phyloP scores from a whole-genome alignment of 2,888 invertebrate species.

The Mythimna vitellina region DNA sequence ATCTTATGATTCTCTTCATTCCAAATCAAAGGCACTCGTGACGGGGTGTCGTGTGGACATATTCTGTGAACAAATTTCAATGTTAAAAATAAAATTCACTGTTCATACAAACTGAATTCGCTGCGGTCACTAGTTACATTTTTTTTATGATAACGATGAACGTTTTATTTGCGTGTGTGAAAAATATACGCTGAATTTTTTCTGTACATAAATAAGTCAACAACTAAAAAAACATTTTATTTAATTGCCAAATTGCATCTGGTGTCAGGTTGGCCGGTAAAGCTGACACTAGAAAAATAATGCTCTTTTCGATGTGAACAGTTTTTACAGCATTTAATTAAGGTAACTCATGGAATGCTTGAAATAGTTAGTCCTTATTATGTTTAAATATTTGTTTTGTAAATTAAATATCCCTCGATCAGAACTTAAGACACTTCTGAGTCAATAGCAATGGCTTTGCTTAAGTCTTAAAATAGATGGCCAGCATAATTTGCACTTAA shows the following conservation, averaged over 20 bases:
- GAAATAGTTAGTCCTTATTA: no score
- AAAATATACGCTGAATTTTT: constrained; percentile 5
- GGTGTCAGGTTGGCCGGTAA: background rate
- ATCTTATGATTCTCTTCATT: constrained; percentile 85
- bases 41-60: constrained; percentile 93
- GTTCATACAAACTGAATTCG: constrained; percentile 2
- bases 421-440: no score
- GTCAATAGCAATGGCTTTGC: no score
- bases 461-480: no score
- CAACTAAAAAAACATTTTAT: constrained; percentile 10
- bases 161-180: constrained; percentile 20
- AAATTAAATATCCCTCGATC: no score
- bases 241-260: background rate
- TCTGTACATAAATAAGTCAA: constrained; percentile 1
- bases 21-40: constrained; percentile 94
- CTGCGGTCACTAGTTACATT: constrained; percentile 1
- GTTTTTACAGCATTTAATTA: no score
- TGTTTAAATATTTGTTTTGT: no score
- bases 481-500: background rate
- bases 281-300: background rate
- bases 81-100: constrained; percentile 9
- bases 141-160: constrained; percentile 15
- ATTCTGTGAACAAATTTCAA: constrained; percentile 76
- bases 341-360: no score
- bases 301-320: no score